Evolutionary conservation across 2,888 invertebrate species (phyloP), one percentile per base, ranked within the genome.

Genomic region (Cactoblastis cactorum): DNA sequence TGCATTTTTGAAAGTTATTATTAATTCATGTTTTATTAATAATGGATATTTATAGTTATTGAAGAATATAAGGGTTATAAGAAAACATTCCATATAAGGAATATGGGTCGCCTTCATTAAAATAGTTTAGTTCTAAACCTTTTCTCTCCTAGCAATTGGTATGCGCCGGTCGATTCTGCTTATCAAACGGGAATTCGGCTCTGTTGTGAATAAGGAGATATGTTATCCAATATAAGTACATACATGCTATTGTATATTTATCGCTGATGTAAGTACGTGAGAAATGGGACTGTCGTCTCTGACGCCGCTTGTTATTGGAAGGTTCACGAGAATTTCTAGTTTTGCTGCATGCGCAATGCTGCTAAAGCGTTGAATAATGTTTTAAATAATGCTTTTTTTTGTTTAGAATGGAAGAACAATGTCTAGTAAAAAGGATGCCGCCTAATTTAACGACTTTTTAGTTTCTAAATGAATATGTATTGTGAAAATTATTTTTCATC

Each of bases 121-220:
- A 43, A 43, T 28, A 43, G 75, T 77, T 76, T 77, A 76, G 80
- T 76, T 72, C 76, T 67, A 43, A 28, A 43, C 14, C 24, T 24
- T 11, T 28, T 15, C 28, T 15, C 28, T 43, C 17, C 24, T 28
- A 57, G 54, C 53, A 62, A 62, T 68, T 57, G 68, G 68, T 63
- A 69, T 72, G 69, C 67, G 69, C 63, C 60, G 64, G 55, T 57
- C 64, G 69, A 75, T 73, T 72, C 67, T 62, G 62, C 61, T 55
- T 59, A 60, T 57, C 67, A 67, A 66, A 69, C 63, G 55, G 69
- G 66, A 71, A 74, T 69, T 67, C 49, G 70, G 69, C 60, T 62
- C 65, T 51, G 50, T 54, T 55, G 57, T 62, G 55, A 55, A 8
- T 59, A 55, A 55, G 56, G 55, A 52, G 53, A 53, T 46, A 46